Base-by-base conservation (phyloP, 2,113 vertebrate genomes). In the Hypocryptadius cinnamomeus region DNA sequence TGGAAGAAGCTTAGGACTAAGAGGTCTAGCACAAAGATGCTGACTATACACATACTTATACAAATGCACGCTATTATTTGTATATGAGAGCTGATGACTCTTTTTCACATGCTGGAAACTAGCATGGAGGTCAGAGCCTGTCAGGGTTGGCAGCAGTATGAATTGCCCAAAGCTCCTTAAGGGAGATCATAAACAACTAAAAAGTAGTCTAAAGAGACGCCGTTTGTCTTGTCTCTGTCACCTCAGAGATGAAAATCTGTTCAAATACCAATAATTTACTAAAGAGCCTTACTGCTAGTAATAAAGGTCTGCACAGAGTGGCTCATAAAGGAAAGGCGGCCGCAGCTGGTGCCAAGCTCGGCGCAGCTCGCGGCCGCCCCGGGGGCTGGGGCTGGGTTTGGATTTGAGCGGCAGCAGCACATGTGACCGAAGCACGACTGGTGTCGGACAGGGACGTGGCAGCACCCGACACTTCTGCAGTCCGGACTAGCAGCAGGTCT, bases 261-360 rank as follows among this genome's bases (percentile, higher is more conserved):
- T 47, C 35, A 37, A 37, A 40, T 5, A 20, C 56, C 13, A 17
- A 9, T 11, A 2, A 37, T 30, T 33, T 33, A 37, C 7, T 47
- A 3, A n/a, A 30, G 25, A 27, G 11, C 1, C n/a, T 20, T 14
- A 6, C 23, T 24, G 2, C 3, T 3, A 2, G 27, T 5, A 68
- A 60, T 5, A 31, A 22, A 40, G 31, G 20, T 25, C 23, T 28
- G 2, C 39, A 10, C 11, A 11, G 45, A 8, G 3, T 0, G 54
- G 16, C 15, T 8, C 28, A 3, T 1, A 20, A 24, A 65, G 6
- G 13, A 22, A 13, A 22, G 24, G 13, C 10, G 20, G 54, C 9
- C 6, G 56, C 79, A 11, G 60, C 56, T 4, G 9, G 37, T 18
- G 79, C 51, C 50, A 9, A 2, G 13, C 22, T 19, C 37, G 31